Evolutionary conservation across 2,797 vertebrate species (phyloP).

Genomic region (Catamblyrhynchus diadema): DNA sequence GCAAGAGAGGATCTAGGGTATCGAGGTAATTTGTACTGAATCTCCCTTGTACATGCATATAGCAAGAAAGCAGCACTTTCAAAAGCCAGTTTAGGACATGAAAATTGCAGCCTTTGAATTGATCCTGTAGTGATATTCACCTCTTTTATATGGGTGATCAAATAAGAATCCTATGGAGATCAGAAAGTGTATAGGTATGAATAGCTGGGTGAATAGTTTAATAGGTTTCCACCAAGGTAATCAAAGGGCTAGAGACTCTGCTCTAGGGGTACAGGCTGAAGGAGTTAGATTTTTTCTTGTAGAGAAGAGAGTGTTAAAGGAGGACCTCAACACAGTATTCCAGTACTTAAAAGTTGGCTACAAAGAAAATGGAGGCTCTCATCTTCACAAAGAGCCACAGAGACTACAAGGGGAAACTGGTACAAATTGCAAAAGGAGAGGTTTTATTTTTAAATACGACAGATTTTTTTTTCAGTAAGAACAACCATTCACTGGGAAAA

Average conservation of each 20-base stretch:
- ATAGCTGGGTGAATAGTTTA: neutral
- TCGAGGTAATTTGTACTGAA: neutral
- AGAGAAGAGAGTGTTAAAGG: neutral
- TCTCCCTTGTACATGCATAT: neutral
- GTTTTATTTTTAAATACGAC: neutral
- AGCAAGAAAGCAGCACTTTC: neutral
- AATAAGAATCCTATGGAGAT: neutral
- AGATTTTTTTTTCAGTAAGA: neutral
- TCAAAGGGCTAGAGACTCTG: neutral
- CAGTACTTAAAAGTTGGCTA: neutral
- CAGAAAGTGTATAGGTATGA: neutral
- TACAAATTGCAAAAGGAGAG: neutral
- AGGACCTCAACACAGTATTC: neutral
- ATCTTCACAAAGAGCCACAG: neutral
- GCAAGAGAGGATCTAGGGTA: neutral
- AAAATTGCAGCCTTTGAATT: neutral
- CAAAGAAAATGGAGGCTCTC: neutral
- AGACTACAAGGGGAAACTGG: neutral
- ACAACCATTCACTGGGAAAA: neutral
- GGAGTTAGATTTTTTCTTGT: neutral
- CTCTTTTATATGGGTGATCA: neutral
- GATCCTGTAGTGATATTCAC: fast-evolving
- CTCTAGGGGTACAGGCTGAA: neutral
- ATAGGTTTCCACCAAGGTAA: neutral
- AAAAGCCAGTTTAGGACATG: neutral